Percentiles rank a stretch among this genome's conserved stretches.
Evolutionary conservation across 1,140 invertebrate species (phyloP).

Genomic region (Theocolax elegans): DNA sequence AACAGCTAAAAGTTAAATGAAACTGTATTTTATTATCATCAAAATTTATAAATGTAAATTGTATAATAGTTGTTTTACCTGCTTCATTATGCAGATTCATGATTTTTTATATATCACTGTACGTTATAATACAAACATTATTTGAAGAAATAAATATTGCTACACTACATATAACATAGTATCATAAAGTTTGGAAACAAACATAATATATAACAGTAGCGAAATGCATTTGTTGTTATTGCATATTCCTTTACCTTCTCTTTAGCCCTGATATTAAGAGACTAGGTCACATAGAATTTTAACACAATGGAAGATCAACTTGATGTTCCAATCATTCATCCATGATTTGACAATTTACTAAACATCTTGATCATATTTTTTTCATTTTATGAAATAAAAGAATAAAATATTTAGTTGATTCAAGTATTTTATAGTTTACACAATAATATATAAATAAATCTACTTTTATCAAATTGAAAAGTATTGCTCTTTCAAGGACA

Average conservation of each 20-base stretch:
- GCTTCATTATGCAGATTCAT: slow-evolving; percentile 20
- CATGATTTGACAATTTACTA: too few relatives aligned
- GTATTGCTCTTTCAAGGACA: too few relatives aligned
- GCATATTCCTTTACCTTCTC: slow-evolving; percentile 23
- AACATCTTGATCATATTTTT: too few relatives aligned
- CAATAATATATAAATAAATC: too few relatives aligned
- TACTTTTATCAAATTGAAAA: too few relatives aligned
- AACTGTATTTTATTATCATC: too few relatives aligned
- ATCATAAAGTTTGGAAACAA: slow-evolving; percentile 43
- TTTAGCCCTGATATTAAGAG: slow-evolving; percentile 25
- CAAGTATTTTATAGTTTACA: too few relatives aligned
- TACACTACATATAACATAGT: slow-evolving; percentile 39
- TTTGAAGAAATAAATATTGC: slow-evolving; percentile 36
- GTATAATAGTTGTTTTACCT: slow-evolving; percentile 22
- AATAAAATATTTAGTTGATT: too few relatives aligned
- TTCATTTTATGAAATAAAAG: too few relatives aligned
- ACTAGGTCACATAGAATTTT: slow-evolving; percentile 32
- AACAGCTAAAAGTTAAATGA: too few relatives aligned
- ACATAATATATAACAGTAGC: slow-evolving; percentile 40
- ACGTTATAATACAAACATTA: slow-evolving; percentile 34
- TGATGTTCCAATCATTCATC: slow-evolving; percentile 4
- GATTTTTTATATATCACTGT: slow-evolving; percentile 34
- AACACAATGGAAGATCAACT: slow-evolving; percentile 16
- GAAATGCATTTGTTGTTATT: slow-evolving; percentile 17
- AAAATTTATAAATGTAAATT: slow-evolving; percentile 30